Conservation (phyloP, 2,888 invertebrate species). For the Strigamia transsilvanica region DNA sequence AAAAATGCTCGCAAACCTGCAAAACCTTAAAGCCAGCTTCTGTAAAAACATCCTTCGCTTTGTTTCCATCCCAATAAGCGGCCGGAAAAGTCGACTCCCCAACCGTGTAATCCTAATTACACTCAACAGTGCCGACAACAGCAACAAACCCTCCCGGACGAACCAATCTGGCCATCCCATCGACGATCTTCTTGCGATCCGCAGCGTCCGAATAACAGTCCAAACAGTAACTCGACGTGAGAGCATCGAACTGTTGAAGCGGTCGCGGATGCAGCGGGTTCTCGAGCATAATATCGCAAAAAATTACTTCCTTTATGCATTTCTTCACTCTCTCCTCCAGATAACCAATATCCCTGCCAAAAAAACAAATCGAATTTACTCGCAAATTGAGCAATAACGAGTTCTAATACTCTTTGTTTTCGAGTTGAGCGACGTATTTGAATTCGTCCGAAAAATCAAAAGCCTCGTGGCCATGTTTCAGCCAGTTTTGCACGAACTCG, state of each 20-base stretch:
- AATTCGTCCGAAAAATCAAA: background rate
- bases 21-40: no score
- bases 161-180: no score
- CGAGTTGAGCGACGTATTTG: conserved; percentile 37
- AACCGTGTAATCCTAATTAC: no score
- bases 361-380: no score
- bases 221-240: conserved; percentile 7
- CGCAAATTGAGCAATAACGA: no score
- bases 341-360: background rate
- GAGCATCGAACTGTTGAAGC: background rate
- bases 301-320: background rate
- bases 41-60: no score
- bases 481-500: background rate
- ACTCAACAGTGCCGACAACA: no score
- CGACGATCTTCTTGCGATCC: no score
- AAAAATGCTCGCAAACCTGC: no score
- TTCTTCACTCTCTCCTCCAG: background rate
- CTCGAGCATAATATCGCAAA: background rate
- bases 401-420: background rate
- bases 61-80: no score
- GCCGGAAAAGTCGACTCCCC: no score
- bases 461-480: background rate
- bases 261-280: background rate
- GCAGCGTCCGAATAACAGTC: background rate
- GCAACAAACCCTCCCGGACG: no score